Evolutionary conservation across 2,797 vertebrate genomes (phyloP), one percentile per base, ranked within the genome.

Genomic region (Novumbra hubbsi): DNA sequence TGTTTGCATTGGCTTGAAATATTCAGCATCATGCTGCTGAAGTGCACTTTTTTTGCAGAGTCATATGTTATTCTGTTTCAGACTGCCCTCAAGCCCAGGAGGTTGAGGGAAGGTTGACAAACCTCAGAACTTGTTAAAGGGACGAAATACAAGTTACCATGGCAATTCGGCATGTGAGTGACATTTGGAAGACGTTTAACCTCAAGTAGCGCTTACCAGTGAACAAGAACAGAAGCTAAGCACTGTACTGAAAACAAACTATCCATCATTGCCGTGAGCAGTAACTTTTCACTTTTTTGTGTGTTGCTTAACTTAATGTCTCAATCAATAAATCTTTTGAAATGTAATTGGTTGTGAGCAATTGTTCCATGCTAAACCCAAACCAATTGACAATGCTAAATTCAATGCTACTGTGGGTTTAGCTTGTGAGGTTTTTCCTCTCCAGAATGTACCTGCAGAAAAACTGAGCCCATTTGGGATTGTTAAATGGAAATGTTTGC

Each of bases 81-180:
- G n/a, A 62, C 65, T 65, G 60, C 76, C 72, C 80, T 77, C 64
- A 2, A 5, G 79, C 73, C 9, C 6, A 70, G 65, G 73, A n/a
- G 71, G 41, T n/a, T 45, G 41, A 45, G 41, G 66, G 76, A 76
- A 76, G 30, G 45, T 50, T 8, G 9, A 21, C 27, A 9, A 28
- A 32, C 68, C 60, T 11, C 63, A 66, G 70, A 77, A 76, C 76
- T 78, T 60, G 48, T 83, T 80, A 81, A 50, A 66, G 52, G 71
- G 71, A 84, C 71, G 76, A 87, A 87, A 76, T 82, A 78, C 63
- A 78, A 76, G 88, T 89, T 81, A 80, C 88, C 57, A 87, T 85
- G 70, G 88, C 72, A 84, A 89, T 85, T 1, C 15, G 0, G 70
- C 66, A 74, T 30, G 79, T 11, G 15, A 64, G 76, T 73, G 75